Evolutionary conservation across 2,113 vertebrate genomes (phyloP).

Genomic region (Sturnus vulgaris): DNA sequence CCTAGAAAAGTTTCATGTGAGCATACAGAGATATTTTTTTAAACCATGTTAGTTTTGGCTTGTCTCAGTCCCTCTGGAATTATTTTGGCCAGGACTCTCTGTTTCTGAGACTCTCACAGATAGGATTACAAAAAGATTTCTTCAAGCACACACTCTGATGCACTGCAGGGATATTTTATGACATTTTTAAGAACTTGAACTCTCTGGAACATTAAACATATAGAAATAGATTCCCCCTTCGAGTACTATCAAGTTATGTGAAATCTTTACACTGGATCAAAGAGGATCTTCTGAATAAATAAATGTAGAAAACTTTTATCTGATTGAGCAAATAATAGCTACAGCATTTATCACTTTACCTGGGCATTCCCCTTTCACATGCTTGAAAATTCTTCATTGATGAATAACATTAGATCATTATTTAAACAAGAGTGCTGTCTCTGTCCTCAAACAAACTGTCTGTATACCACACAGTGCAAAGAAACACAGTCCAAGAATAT

Average conservation of each 20-base stretch:
- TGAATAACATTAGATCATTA: background rate
- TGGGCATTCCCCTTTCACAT: background rate
- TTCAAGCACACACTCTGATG: conserved; percentile 1
- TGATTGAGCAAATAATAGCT: background rate
- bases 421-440: background rate
- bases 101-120: conserved; percentile 33
- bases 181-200: background rate
- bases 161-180: background rate
- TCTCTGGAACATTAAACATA: background rate
- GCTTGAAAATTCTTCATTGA: background rate
- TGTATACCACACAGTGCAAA: background rate
- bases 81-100: background rate
- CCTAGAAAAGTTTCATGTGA: background rate
- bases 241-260: background rate
- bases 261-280: background rate
- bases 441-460: background rate
- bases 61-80: background rate
- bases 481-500: background rate
- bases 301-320: background rate
- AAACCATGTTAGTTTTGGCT: background rate
- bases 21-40: background rate
- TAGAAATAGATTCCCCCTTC: background rate
- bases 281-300: background rate
- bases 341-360: background rate
- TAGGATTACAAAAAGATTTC: conserved; percentile 2